Base-by-base conservation (phyloP, 2,888 invertebrate species). In the Protophormia terraenovae region DNA sequence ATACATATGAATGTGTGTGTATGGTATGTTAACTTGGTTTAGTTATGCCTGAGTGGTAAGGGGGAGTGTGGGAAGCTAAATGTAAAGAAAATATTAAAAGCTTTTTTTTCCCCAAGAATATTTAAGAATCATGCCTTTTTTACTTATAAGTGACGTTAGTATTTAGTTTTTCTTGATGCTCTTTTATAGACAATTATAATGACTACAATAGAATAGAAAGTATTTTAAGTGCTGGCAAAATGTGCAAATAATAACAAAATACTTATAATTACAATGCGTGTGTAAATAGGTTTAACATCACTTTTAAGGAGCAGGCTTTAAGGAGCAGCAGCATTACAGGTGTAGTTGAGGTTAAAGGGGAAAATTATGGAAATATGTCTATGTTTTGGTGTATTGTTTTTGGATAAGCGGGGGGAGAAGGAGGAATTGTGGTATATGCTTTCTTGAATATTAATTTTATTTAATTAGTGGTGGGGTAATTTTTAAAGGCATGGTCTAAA, bases 171-270 rank as follows among this genome's bases (percentile, higher is more conserved):
- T 41, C 16, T 64, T 41, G 69, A 73, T 78, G 78, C 67, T 55
- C 24, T 58, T 27, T 55, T 12, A 16, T 19, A 83, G 82, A 83
- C 82, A 83, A 72, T 58, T 76, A 64, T 35, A 73, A 80, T 45
- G 35, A 73, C 22, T 53, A 78, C 62, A 60, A 84, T 78, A 80
- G 73, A 80, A 41, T n/a, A n/a, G 72, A 86, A 84, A 41, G 67
- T 73, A 38, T 73, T 75, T 87, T 86, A 88, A 89, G 84, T 88
- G 88, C 86, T 86, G 73, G 80, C 87, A 86, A 90, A 90, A 90
- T 89, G 91, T 89, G 90, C 90, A 91, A 91, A 91, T 91, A 90
- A 90, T 90, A 90, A 89, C 88, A 89, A 80, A n/a, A 89, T 87
- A 83, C 87, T 87, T 87, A 83, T 86, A 83, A 87, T 86, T 84